These are phyloP conservation scores for Climacteris rufus DNA, from an alignment of 2,113 vertebrate genomes.

Conservation along the genomic window DNA sequence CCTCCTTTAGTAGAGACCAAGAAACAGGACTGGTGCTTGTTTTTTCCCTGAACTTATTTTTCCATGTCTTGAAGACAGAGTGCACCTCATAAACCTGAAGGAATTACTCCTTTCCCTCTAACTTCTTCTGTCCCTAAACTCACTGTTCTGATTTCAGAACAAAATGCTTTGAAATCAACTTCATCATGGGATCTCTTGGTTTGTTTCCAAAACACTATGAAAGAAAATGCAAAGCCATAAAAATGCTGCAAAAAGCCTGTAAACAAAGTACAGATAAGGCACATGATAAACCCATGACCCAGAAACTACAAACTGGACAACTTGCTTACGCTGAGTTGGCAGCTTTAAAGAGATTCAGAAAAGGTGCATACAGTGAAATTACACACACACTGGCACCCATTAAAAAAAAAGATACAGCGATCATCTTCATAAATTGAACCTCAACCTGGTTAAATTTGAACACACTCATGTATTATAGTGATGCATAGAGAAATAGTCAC, in stretches of 20 bases:
- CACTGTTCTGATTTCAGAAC: not conserved
- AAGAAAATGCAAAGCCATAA: not conserved
- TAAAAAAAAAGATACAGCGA: not conserved
- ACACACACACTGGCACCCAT: not conserved
- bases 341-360: not conserved
- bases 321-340: not conserved
- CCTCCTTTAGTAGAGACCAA: not conserved
- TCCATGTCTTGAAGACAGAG: not conserved
- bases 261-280: not conserved
- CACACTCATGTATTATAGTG: fast-evolving
- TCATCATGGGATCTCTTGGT: not conserved
- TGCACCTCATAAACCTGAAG: not conserved
- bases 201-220: not conserved
- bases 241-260: not conserved
- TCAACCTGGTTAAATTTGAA: not conserved
- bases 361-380: not conserved
- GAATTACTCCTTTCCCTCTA: not conserved
- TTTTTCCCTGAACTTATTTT: not conserved
- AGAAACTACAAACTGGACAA: not conserved
- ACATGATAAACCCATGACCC: not conserved
- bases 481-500: not conserved
- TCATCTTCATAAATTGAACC: not conserved
- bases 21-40: not conserved
- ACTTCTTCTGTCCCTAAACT: not conserved
- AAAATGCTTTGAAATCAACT: not conserved